Base-by-base conservation (phyloP, 2,888 invertebrate genomes). In the Metopia argyrocephala region DNA sequence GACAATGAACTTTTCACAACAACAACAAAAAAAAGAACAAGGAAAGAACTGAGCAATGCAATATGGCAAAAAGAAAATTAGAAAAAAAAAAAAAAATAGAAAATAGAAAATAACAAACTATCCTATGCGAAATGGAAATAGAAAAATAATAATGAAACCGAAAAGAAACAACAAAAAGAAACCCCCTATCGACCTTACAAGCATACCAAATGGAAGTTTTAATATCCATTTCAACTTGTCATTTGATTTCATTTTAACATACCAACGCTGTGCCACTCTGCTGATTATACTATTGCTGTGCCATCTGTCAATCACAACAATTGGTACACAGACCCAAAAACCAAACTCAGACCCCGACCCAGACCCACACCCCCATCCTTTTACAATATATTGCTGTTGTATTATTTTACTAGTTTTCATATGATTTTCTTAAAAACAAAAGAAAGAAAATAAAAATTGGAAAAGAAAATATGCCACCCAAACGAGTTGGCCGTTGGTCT, bases 191-290 rank as follows among this genome's bases (percentile, higher is more conserved):
- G 27, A 38, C 38, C 38, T 38, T 25, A 12, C 23, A 45, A 46
- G 27, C 56, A 21, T 18, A 69, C 57, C 27, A 50, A 27, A 46
- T 74, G 61, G 74, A 61, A 75, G 78, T 81, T 81, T 78, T 81
- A 81, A 81, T 81, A 81, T 81, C 81, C 74, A 81, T 81, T 81
- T 81, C 81, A 81, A 74, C 78, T 78, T 81, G 81, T 81, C 81
- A 81, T 78, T 78, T 75, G 81, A 81, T 81, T 81, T 81, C 81
- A 81, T 78, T 81, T 81, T 78, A 71, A 78, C 78, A 81, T 78
- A 81, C 81, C 81, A 78, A 81, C 61, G 74, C 81, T 81, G 65
- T 76, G 15, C 15, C 31, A 31, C 38, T 12, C 15, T 38, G 38
- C 0, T 15, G 38, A 9, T 12, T 2, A 15, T 15, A 38, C 9